Base-by-base conservation (phyloP, 1,140 invertebrate species). In the Aporrectodea caliginosa region DNA sequence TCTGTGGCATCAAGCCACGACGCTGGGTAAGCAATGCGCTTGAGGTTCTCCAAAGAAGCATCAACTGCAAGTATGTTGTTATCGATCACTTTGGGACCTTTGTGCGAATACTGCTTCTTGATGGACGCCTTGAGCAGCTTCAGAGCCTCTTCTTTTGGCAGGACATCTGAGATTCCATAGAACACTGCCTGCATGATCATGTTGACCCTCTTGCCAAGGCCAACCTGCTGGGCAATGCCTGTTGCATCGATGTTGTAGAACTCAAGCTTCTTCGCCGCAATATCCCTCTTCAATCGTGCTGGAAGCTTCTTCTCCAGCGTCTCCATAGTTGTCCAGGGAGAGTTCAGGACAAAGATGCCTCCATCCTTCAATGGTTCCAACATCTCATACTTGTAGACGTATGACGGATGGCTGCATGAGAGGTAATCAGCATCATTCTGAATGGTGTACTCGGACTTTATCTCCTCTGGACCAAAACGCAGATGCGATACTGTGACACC, bases 141-240 rank as follows among this genome's bases (percentile, higher is more conserved):
- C 16, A 78, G 32, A 27, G 80, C 80, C 0, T 81, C 68, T 22
- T 81, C 80, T 43, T 32, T 31, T 22, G 76, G 76, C 69, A 81
- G 29, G 30, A 81, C 80, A 1, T 76, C 80, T 16, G 80, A 78
- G 1, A 81, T 76, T 31, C 33, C 80, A 76, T 81, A 81, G 70
- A 81, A 81, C n/a, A 71, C 69, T 12, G 80, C 71, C 80, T 81
- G 80, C 80, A 81, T 81, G 16, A 81, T 81, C 76, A 78, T 81
- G 80, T 81, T 81, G 30, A 81, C 70, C 16, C 80, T 68, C 71
- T 81, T 81, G 35, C 80, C 80, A 27, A 81, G 72, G 12, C 80
- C 80, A 43, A 78, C 71, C 31, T 78, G 30, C 69, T 35, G 16
- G 6, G 80, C 80, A 0, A 81, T 27, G 12, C 30, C 35, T n/a